Conservation (phyloP, 1,140 invertebrate genomes). For the Hylyphantes graminicola region DNA sequence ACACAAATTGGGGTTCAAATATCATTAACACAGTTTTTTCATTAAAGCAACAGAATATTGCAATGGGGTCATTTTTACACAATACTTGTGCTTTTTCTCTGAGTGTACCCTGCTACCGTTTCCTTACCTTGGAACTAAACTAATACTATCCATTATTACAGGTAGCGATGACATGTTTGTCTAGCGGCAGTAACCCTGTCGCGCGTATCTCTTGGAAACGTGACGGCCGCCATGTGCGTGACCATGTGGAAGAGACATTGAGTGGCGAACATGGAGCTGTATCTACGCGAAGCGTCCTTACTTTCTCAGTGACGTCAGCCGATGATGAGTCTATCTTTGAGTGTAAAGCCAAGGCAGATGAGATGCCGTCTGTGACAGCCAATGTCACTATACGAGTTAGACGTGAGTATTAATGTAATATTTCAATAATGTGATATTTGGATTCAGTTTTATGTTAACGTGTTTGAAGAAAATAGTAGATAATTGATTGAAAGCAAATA, state of each 20-base stretch:
- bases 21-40: no score
- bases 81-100: no score
- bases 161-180: slow-evolving; percentile 71
- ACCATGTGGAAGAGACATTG: slow-evolving; percentile 38
- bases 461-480: not conserved
- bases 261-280: slow-evolving; percentile 43
- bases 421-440: no score
- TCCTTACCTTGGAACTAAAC: not conserved
- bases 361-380: slow-evolving; percentile 29
- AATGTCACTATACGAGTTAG: slow-evolving; percentile 82
- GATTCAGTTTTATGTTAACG: no score
- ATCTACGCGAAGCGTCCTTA: slow-evolving; percentile 74
- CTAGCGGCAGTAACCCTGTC: slow-evolving; percentile 91
- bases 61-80: no score
- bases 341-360: slow-evolving; percentile 70
- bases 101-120: no score
- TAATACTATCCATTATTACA: not conserved
- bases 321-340: slow-evolving; percentile 89
- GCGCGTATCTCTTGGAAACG: slow-evolving; percentile 91
- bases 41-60: no score
- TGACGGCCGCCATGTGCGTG: slow-evolving; percentile 70
- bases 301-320: slow-evolving; percentile 84
- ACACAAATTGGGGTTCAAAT: no score
- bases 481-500: not conserved
- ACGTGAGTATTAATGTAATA: slow-evolving; percentile 16